phyloP scores from a whole-genome alignment of 2,113 vertebrate species.

The Menidia beryllina region DNA sequence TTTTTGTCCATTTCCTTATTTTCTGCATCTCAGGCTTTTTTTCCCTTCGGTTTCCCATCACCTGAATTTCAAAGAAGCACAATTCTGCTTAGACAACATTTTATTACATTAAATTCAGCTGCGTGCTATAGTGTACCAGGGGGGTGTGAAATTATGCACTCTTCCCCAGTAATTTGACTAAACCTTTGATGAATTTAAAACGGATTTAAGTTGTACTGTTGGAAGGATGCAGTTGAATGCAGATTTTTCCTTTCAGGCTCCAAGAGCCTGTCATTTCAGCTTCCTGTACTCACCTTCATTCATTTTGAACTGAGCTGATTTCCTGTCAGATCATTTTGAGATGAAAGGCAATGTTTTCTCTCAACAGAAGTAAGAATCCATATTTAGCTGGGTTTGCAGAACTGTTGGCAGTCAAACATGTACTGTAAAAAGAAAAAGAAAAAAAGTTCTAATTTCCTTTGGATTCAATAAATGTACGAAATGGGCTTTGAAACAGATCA shows the following conservation, averaged over 20 bases:
- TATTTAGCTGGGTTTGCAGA: neutral
- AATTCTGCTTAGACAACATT: neutral
- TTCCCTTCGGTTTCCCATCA: neutral
- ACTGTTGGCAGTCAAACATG: neutral
- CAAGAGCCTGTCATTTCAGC: conserved; percentile 3
- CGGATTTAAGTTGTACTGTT: neutral
- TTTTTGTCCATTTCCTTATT: too few relatives aligned
- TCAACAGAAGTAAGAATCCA: neutral
- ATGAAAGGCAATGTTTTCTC: neutral
- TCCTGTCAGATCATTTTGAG: neutral
- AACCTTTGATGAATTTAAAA: conserved; percentile 1
- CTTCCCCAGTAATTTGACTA: neutral
- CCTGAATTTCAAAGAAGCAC: neutral
- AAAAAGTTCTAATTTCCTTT: neutral
- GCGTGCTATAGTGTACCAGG: neutral
- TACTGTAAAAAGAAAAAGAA: conserved; percentile 27
- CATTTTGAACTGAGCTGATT: neutral
- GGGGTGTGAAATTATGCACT: neutral
- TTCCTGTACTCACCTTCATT: neutral
- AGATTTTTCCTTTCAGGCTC: neutral
- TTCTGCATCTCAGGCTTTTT: too few relatives aligned
- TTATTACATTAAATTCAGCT: neutral
- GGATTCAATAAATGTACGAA: conserved; percentile 29
- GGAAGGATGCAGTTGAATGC: neutral
- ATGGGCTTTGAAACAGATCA: conserved; percentile 40